Conservation (phyloP, 2,113 vertebrate genomes). For the Crotophaga sulcirostris region DNA sequence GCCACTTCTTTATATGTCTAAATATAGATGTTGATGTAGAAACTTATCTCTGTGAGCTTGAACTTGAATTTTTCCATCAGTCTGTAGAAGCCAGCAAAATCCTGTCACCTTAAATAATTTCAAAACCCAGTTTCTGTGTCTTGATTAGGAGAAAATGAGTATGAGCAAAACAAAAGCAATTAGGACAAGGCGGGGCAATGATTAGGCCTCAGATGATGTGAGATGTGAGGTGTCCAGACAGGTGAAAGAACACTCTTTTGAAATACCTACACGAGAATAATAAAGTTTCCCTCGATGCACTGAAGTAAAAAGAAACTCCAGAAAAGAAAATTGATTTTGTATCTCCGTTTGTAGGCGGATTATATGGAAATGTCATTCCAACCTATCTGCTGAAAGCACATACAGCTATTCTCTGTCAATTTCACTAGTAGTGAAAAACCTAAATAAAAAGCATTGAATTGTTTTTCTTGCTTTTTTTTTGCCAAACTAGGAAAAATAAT, state of each 20-base stretch:
- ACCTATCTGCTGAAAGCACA: not conserved
- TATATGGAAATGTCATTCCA: not conserved
- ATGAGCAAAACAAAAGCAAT: conserved; percentile 11
- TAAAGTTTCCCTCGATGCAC: not conserved
- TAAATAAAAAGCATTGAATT: not conserved
- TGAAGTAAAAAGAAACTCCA: not conserved
- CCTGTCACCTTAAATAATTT: not conserved
- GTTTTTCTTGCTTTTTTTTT: not conserved
- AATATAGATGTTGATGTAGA: not conserved
- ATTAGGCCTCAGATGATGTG: not conserved
- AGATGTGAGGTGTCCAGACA: not conserved
- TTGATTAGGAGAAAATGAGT: not conserved
- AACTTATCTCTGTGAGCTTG: not conserved
- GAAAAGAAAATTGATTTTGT: not conserved
- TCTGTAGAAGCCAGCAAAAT: not conserved
- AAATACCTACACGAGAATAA: not conserved
- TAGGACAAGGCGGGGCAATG: not conserved
- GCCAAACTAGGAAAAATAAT: not conserved
- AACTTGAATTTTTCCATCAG: not conserved
- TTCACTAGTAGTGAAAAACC: not conserved
- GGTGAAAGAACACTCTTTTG: not conserved
- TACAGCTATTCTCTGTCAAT: not conserved
- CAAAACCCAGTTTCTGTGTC: not conserved
- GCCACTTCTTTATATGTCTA: not conserved
- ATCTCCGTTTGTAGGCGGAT: not conserved